phyloP scores from a whole-genome alignment of 30 jellyfish, hydroid and myxozoan genomes.

The Pelagia noctiluca region DNA sequence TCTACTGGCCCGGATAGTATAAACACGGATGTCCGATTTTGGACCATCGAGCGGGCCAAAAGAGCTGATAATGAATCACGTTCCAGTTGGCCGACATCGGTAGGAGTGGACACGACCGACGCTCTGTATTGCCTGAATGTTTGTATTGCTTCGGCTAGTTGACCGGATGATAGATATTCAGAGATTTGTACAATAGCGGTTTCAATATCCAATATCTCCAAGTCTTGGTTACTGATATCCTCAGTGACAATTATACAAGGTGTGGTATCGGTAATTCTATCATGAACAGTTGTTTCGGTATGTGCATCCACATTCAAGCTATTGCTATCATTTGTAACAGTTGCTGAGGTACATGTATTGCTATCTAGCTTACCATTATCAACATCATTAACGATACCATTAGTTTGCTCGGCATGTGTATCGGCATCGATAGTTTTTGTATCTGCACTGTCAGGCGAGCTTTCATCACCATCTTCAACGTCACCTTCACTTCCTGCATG shows the following conservation, averaged over 20 bases:
- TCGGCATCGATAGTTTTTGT: too few relatives aligned
- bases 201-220: neutral
- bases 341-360: too few relatives aligned
- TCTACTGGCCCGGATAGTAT: slow-evolving; percentile 85
- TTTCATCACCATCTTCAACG: too few relatives aligned
- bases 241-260: neutral
- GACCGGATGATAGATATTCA: slow-evolving; percentile 58
- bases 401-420: too few relatives aligned
- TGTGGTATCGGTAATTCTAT: neutral
- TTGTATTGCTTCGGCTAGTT: slow-evolving; percentile 72
- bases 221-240: neutral
- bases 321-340: too few relatives aligned
- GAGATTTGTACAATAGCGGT: slow-evolving; percentile 56
- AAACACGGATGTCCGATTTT: slow-evolving; percentile 69
- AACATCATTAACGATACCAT: too few relatives aligned
- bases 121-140: slow-evolving; percentile 68
- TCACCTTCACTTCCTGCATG: too few relatives aligned
- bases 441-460: too few relatives aligned
- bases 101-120: slow-evolving; percentile 8
- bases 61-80: slow-evolving; percentile 74
- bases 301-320: too few relatives aligned
- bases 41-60: slow-evolving; percentile 70
- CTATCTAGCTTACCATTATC: too few relatives aligned
- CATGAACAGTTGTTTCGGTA: neutral
- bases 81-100: slow-evolving; percentile 59